Percentiles rank a stretch among this genome's conserved stretches.
Evolutionary conservation across 2,888 invertebrate species (phyloP).

Genomic region (Celastrina argiolus): DNA sequence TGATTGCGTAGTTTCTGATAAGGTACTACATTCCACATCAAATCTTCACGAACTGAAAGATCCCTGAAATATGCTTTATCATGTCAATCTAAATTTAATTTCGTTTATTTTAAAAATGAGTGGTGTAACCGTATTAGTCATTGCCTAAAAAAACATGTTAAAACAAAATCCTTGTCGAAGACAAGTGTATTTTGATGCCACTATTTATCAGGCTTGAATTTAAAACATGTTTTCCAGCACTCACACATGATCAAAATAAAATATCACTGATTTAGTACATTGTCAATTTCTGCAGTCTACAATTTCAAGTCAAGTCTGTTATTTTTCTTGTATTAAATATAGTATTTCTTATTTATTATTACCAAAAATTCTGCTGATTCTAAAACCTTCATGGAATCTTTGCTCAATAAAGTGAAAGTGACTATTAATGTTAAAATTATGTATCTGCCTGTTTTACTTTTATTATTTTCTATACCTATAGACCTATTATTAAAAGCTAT

Average conservation of each 20-base stretch:
- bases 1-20: conserved; percentile 70
- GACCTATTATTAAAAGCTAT: too few species aligned
- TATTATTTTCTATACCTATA: too few species aligned
- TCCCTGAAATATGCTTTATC: not conserved
- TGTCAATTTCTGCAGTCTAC: too few species aligned
- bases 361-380: too few species aligned
- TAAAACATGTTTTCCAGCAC: not conserved
- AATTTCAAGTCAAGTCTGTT: not conserved
- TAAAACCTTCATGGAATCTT: too few species aligned
- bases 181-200: conserved; percentile 9
- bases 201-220: not conserved
- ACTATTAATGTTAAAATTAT: too few species aligned
- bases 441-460: too few species aligned
- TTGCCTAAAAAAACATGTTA: not conserved
- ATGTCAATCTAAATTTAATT: conserved; percentile 38
- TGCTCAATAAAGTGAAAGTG: too few species aligned
- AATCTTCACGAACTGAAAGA: conserved; percentile 28
- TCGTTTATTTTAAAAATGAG: conserved; percentile 52
- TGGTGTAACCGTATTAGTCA: conserved; percentile 42
- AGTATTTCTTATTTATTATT: not conserved
- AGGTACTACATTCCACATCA: conserved; percentile 41
- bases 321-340: not conserved
- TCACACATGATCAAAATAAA: not conserved
- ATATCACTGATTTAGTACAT: not conserved
- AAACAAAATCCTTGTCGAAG: not conserved